Evolutionary conservation across 2,888 invertebrate species (phyloP).

Genomic region (Gymnocheta viridis): DNA sequence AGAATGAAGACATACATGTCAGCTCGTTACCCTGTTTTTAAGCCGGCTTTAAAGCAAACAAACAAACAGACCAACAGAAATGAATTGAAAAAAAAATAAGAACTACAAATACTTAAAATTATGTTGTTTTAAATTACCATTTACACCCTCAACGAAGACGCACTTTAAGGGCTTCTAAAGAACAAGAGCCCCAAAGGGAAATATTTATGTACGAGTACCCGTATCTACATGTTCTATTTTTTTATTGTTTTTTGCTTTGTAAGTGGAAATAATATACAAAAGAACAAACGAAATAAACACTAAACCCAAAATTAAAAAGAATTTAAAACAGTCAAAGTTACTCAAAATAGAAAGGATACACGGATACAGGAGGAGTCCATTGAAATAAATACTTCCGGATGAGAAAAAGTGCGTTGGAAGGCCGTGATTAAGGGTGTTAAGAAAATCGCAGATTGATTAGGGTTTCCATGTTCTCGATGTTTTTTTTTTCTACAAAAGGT

Average conservation of each 20-base stretch:
- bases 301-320: not conserved
- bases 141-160: slow-evolving; percentile 62
- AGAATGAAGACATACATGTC: slow-evolving; percentile 52
- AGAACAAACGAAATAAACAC: not conserved
- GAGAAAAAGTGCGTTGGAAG: slow-evolving; percentile 12
- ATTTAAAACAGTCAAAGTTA: not conserved
- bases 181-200: slow-evolving; percentile 31
- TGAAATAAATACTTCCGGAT: slow-evolving; percentile 47
- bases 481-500: not conserved
- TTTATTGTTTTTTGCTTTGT: not conserved
- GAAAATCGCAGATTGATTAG: not conserved
- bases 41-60: slow-evolving; percentile 61
- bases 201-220: not conserved
- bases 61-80: not conserved
- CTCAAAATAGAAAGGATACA: not conserved
- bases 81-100: not conserved
- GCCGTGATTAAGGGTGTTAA: not conserved
- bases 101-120: slow-evolving; percentile 60
- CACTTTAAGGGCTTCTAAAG: slow-evolving; percentile 65
- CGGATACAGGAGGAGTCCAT: not conserved
- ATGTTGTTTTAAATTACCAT: slow-evolving; percentile 69
- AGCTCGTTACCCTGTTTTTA: slow-evolving; percentile 61
- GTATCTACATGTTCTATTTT: not conserved
- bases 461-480: not conserved
- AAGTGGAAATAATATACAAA: slow-evolving; percentile 12